Evolutionary conservation across 2,113 vertebrate genomes (phyloP).

Genomic region (Phaetusa simplex): DNA sequence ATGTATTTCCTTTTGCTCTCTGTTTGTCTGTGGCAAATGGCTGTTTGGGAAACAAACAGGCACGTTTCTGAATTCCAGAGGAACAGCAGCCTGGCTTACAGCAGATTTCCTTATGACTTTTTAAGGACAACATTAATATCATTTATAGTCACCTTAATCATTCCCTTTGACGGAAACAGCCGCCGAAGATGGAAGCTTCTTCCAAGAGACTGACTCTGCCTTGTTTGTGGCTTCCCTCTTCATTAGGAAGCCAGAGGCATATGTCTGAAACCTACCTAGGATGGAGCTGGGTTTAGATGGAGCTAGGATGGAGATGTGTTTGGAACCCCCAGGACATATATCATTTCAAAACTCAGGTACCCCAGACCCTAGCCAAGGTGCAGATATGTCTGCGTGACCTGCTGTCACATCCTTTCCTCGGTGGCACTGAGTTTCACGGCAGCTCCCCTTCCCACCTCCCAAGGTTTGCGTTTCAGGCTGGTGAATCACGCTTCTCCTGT

Average conservation of each 20-base stretch:
- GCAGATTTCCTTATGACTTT: constrained; percentile 38
- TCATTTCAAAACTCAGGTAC: neutral
- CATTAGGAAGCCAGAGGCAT: neutral
- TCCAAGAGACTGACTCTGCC: neutral
- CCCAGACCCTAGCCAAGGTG: neutral
- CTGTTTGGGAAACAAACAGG: neutral
- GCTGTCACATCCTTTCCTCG: neutral
- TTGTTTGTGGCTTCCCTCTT: neutral
- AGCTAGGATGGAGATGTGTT: neutral
- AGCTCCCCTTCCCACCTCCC: neutral
- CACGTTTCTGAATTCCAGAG: neutral
- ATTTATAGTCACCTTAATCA: constrained; percentile 1
- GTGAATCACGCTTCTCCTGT: neutral
- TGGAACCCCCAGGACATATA: neutral
- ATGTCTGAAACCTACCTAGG: neutral
- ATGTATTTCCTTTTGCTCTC: neutral
- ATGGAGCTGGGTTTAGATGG: neutral
- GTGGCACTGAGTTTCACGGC: neutral
- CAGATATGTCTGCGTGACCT: neutral
- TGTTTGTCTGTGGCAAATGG: neutral
- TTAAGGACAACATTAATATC: constrained; percentile 27
- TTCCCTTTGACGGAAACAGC: constrained; percentile 15
- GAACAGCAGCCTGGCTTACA: neutral
- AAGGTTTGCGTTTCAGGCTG: neutral
- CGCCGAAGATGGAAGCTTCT: neutral